phyloP scores from a whole-genome alignment of 1,140 invertebrate genomes.

The Drosophila takahashii region DNA sequence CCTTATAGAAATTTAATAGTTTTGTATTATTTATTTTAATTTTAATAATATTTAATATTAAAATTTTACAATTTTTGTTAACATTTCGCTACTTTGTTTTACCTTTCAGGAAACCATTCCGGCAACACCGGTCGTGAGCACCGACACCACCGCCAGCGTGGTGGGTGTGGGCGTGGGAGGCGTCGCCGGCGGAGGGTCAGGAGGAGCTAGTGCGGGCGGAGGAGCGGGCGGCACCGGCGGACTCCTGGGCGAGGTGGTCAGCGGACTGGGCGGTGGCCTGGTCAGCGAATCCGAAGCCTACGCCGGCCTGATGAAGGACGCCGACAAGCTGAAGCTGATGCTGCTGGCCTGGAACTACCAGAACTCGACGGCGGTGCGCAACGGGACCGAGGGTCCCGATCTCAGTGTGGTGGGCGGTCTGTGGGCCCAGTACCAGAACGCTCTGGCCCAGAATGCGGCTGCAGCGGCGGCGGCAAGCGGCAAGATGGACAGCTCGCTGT shows the following conservation, averaged over 20 bases:
- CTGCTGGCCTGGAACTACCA: constrained; percentile 93
- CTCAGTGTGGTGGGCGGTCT: constrained; percentile 88
- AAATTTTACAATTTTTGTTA: too few relatives aligned
- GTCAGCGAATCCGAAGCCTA: constrained; percentile 78
- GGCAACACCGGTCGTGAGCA: constrained; percentile 77
- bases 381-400: constrained; percentile 83
- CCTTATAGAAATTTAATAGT: too few relatives aligned
- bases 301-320: constrained; percentile 89
- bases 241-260: constrained; percentile 45
- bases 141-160: constrained; percentile 68
- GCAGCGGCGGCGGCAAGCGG: constrained; percentile 67
- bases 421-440: constrained; percentile 90
- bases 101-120: constrained; percentile 66
- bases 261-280: constrained; percentile 53
- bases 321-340: constrained; percentile 93
- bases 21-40: too few relatives aligned
- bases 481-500: constrained; percentile 77
- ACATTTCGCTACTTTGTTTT: too few relatives aligned
- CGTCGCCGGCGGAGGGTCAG: constrained; percentile 37
- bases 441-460: constrained; percentile 77
- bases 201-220: constrained; percentile 34
- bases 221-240: constrained; percentile 46
- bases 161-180: constrained; percentile 55
- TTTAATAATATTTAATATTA: too few relatives aligned
- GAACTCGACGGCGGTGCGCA: constrained; percentile 87